Evolutionary conservation across 2,888 invertebrate species (phyloP).

Genomic region (Hirtodrosophila confusa): DNA sequence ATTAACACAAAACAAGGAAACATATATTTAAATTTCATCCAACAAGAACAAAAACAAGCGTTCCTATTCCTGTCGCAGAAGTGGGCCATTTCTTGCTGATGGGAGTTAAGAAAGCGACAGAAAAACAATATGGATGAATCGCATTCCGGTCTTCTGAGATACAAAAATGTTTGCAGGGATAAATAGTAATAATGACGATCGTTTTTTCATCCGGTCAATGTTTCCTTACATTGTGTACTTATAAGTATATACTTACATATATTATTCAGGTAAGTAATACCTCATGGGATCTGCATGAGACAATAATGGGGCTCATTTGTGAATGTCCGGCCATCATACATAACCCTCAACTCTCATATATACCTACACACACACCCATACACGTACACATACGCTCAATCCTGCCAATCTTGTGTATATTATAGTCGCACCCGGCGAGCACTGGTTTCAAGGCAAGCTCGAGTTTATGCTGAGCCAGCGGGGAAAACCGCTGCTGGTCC

Average conservation of each 20-base stretch:
- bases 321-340: constrained; percentile 64
- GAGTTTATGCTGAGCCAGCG: constrained; percentile 85
- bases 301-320: constrained; percentile 69
- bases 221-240: background rate
- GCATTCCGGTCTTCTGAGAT: too few relatives aligned
- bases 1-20: too few relatives aligned
- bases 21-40: too few relatives aligned
- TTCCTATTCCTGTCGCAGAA: too few relatives aligned
- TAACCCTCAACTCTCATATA: constrained; percentile 37
- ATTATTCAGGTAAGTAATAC: constrained; percentile 59
- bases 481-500: constrained; percentile 84
- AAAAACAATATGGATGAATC: too few relatives aligned
- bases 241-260: too few relatives aligned
- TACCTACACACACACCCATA: constrained; percentile 22
- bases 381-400: constrained; percentile 46
- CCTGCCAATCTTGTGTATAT: constrained; percentile 58
- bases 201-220: constrained; percentile 13
- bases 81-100: too few relatives aligned
- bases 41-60: too few relatives aligned
- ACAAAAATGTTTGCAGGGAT: too few relatives aligned
- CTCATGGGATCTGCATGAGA: constrained; percentile 61
- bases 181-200: constrained; percentile 4
- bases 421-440: constrained; percentile 84
- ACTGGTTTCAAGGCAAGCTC: constrained; percentile 84
- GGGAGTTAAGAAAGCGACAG: too few relatives aligned